Base-by-base conservation (phyloP, 1,140 invertebrate species). In the Metopolophium dirhodum region DNA sequence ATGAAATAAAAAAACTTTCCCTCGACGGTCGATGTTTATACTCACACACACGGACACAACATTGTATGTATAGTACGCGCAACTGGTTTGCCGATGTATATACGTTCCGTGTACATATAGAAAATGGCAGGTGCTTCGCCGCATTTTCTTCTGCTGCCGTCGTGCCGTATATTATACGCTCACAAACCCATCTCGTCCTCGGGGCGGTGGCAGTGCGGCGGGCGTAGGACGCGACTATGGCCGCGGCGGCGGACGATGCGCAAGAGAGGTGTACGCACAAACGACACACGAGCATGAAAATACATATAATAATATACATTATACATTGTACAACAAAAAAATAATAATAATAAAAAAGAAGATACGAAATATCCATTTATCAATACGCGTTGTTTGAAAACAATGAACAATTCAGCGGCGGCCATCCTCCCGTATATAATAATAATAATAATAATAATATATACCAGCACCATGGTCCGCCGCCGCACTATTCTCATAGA, bases 111-210 rank as follows among this genome's bases (percentile, higher is more conserved):
- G 30, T 68, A n/a, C 26, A n/a, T 3, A 61, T 37, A 37, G 82
- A 93, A 93, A 93, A 93, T 93, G 91, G 91, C 91, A 93, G 91
- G 91, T 93, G 91, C 91, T 93, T 85, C 82, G 91, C 91, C 91
- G 91, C 82, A 54, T 82, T 57, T 54, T 93, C 82, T 86, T 90
- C 26, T 8, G 83, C 83, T 18, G 11, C 30, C 14, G 26, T 87
- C 45, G 86, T 49, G 86, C 37, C 7, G 37, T 85, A 47, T 47
- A 86, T 47, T 45, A 23, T 22, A 35, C 6, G 18, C 22, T 8
- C 26, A 87, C 18, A 26, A 54, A 54, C 49, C 49, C 87, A 89
- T 89, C 47, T 89, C 49, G 87, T 89, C 49, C 49, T 87, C 87
- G n/a, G 85, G 87, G 49, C 87, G 87, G 86, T 41, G 30, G 22